These are phyloP conservation scores for Mantis religiosa DNA, from an alignment of 2,888 invertebrate species.

Conservation along the genomic window DNA sequence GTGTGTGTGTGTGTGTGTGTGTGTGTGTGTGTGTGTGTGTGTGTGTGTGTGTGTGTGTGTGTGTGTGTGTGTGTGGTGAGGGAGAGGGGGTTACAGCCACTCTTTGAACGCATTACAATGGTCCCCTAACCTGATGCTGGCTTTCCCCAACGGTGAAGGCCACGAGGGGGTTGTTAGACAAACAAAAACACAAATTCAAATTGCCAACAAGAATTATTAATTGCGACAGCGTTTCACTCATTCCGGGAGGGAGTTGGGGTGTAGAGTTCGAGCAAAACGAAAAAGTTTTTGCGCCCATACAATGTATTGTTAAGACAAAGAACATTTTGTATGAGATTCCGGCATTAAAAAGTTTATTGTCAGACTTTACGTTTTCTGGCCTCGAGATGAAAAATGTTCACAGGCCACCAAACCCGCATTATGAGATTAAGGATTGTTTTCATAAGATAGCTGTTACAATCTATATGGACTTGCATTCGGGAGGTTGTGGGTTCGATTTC, in stretches of 20 bases:
- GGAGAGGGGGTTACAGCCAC: not conserved
- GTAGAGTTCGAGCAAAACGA: not conserved
- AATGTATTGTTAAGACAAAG: not conserved
- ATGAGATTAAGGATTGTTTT: too few species aligned
- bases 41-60: not conserved
- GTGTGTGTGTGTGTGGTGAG: not conserved
- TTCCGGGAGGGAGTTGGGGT: not conserved
- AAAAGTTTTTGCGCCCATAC: not conserved
- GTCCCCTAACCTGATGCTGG: constrained; percentile 1
- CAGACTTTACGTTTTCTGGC: too few species aligned
- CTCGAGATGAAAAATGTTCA: too few species aligned
- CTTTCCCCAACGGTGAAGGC: not conserved
- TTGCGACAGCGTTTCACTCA: not conserved
- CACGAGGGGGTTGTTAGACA: not conserved
- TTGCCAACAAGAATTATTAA: constrained; percentile 13
- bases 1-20: not conserved
- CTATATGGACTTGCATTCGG: too few species aligned
- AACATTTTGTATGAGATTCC: not conserved
- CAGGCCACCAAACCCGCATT: too few species aligned
- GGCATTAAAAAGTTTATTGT: too few species aligned
- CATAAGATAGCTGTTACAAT: too few species aligned
- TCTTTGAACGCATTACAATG: not conserved
- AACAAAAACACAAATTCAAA: constrained; percentile 11
- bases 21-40: not conserved
- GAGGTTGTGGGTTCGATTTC: too few species aligned